Conservation (phyloP, 2,888 invertebrate species). For the Apamea epomidion region DNA sequence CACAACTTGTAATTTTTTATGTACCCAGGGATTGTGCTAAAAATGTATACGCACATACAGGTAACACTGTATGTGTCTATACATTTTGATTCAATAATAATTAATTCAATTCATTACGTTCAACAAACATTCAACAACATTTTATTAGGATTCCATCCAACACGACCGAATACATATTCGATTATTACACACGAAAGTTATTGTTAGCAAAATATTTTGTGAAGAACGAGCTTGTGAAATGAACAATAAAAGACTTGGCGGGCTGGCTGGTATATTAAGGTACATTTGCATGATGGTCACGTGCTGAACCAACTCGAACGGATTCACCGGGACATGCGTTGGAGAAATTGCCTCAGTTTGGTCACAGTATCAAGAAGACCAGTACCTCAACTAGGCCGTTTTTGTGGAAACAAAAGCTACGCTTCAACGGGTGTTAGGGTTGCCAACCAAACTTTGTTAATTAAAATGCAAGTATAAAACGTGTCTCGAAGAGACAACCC, state of each 20-base stretch:
- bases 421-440: neutral
- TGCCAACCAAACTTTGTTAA: neutral
- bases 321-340: constrained; percentile 68
- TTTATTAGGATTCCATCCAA: constrained; percentile 45
- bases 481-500: neutral
- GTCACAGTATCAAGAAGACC: constrained; percentile 18
- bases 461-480: neutral
- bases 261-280: constrained; percentile 53
- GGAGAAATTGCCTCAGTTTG: constrained; percentile 51
- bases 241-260: constrained; percentile 60
- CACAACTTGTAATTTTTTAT: constrained; percentile 12
- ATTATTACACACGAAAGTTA: constrained; percentile 43
- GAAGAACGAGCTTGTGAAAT: constrained; percentile 49
- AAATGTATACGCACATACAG: neutral
- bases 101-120: neutral
- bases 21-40: neutral
- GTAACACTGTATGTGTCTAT: no score
- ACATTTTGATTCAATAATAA: no score
- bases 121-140: constrained; percentile 13
- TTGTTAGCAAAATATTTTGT: constrained; percentile 43
- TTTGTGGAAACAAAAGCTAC: neutral
- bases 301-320: constrained; percentile 75
- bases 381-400: neutral
- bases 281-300: constrained; percentile 79
- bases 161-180: constrained; percentile 32